Evolutionary conservation across 2,888 invertebrate genomes (phyloP).

Genomic region (Tipula lateralis): DNA sequence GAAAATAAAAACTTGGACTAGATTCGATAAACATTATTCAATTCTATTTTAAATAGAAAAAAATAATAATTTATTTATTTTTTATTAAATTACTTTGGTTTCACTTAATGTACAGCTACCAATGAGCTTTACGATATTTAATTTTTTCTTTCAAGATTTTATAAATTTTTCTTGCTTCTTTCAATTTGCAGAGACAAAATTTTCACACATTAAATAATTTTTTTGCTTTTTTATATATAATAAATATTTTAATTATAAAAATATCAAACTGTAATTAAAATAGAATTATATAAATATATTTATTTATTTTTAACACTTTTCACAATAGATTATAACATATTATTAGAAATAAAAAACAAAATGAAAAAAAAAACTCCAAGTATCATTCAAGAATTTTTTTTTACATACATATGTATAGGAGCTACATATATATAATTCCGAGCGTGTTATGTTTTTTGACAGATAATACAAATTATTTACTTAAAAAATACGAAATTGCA

Average conservation of each 20-base stretch:
- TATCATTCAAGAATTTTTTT: background rate
- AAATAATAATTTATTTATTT: background rate
- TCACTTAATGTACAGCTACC: background rate
- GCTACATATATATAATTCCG: too few relatives aligned
- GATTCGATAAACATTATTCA: slow-evolving; percentile 6
- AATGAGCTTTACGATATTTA: background rate
- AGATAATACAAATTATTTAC: slow-evolving; percentile 19
- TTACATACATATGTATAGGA: background rate
- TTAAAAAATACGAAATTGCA: background rate
- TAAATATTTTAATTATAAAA: background rate
- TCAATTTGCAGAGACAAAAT: background rate
- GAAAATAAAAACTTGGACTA: slow-evolving; percentile 19
- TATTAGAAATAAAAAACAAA: background rate
- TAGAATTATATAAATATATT: background rate
- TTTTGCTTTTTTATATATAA: background rate
- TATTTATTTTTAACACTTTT: background rate
- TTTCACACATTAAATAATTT: background rate
- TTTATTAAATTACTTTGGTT: background rate
- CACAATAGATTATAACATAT: background rate
- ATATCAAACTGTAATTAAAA: background rate
- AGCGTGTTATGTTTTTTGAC: slow-evolving; percentile 15
- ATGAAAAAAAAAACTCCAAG: background rate
- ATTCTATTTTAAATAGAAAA: background rate
- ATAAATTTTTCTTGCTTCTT: background rate
- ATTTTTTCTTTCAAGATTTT: background rate